Base-by-base conservation (phyloP, 2,113 vertebrate species). In the Chloebia gouldiae region DNA sequence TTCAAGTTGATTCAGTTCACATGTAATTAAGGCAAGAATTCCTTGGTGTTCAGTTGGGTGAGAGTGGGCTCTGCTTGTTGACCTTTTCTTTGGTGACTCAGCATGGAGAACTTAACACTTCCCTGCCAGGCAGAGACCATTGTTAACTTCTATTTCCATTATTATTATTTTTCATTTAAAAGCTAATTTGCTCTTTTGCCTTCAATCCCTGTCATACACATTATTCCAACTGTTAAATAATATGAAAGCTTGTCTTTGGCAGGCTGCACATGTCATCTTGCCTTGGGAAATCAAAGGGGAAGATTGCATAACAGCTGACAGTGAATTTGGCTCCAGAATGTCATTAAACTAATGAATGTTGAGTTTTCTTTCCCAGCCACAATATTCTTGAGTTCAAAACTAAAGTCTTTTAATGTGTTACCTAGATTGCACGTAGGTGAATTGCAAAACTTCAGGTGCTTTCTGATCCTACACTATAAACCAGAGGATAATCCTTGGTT, bases 161-260 rank as follows among this genome's bases (percentile, higher is more conserved):
- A 16, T 94, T 92, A 92, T 97, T 96, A 94, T 92, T 95, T 97
- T 97, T 88, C 44, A 72, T 96, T 96, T 96, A 90, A 93, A 96
- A 93, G 93, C 68, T 90, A 96, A 94, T 93, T 93, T 88, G 51
- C 85, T 93, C 75, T 81, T 86, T 95, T 94, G 82, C 92, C 61
- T 88, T 91, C 94, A 96, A 81, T 84, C 69, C 44, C 30, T 90
- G 90, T 95, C 82, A 88, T 68, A 64, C 2, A 4, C 80, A 69
- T 96, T 94, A 94, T 95, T 97, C 72, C 95, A 92, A 93, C 90
- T 92, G 92, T 95, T 96, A 94, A 96, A 80, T 94, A 96, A 90
- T 90, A 57, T 57, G 77, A 69, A 93, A 90, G 90, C 95, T 95
- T 96, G 94, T 94, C 85, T 96, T 96, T 90, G 93, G 90, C 96